Conservation (phyloP, 2,113 vertebrate genomes). For the Notothenia rossii region DNA sequence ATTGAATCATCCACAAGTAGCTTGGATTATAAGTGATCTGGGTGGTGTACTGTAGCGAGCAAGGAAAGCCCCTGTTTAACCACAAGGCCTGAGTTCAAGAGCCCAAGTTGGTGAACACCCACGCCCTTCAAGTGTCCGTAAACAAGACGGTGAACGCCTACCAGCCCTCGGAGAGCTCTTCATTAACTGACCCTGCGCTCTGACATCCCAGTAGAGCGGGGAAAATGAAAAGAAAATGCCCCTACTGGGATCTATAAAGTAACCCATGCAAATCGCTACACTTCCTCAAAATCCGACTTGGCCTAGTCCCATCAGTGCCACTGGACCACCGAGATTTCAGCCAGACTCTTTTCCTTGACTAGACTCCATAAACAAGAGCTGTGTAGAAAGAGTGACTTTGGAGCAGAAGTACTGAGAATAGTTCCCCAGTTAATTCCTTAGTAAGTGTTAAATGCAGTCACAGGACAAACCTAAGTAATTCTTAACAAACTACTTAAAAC, state of each 20-base stretch:
- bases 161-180: slow-evolving; percentile 51
- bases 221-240: slow-evolving; percentile 65
- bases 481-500: background rate
- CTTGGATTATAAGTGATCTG: slow-evolving; percentile 20
- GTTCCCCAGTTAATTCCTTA: background rate
- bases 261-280: slow-evolving; percentile 62
- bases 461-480: background rate
- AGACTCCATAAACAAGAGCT: background rate
- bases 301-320: slow-evolving; percentile 34
- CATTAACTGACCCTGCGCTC: slow-evolving; percentile 47
- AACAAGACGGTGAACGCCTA: slow-evolving; percentile 45
- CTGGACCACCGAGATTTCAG: slow-evolving; percentile 47
- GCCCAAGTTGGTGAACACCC: slow-evolving; percentile 41
- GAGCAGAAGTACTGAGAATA: slow-evolving; percentile 1
- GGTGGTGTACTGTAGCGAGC: slow-evolving; percentile 12
- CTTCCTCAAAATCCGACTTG: slow-evolving; percentile 57
- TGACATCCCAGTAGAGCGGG: slow-evolving; percentile 16
- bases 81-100: slow-evolving; percentile 30
- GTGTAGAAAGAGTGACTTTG: background rate
- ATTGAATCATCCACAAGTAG: slow-evolving; percentile 24
- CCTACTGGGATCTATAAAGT: slow-evolving; percentile 67
- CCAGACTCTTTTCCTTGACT: background rate
- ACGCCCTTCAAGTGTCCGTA: slow-evolving; percentile 27
- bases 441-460: slow-evolving; percentile 6
- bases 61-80: slow-evolving; percentile 53